Base-by-base conservation (phyloP, 2,113 vertebrate species). In the Athene cunicularia region DNA sequence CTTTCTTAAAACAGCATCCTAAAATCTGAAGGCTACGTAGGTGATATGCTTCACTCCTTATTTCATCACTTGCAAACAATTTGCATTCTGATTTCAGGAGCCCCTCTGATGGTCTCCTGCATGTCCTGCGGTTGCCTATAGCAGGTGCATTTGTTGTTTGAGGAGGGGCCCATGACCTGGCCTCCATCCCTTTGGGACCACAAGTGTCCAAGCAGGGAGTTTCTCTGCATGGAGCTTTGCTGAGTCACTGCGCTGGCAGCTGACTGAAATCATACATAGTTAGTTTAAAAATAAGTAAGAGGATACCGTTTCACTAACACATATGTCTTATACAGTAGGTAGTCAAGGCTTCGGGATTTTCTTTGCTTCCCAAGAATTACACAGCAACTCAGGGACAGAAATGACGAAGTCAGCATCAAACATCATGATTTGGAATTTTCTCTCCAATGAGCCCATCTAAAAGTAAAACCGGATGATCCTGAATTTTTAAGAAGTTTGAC, bases 231-330 rank as follows among this genome's bases (percentile, higher is more conserved):
- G 5, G 55, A 53, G 62, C 70, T 90, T 64, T 90, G 90, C 96
- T 91, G 93, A 94, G 79, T 95, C 79, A 86, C 33, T 5, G 37
- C 0, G 0, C 64, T 91, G 82, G 68, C 82, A 49, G 18, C 80
- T 74, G 55, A 11, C 56, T 80, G 73, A 59, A 95, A 67, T 77
- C 52, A 67, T 71, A 23, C 37, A 20, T 12, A 53, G 62, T 47
- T 59, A 37, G 67, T 60, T 89, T 93, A 87, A 89, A 96, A 96
- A 94, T 84, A 91, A 84, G 53, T 21, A 26, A 86, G 68, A 84
- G 12, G 49, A 64, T 33, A 64, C 43, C 45, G 14, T 86, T 95
- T 93, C 84, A 86, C 68, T 84, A 95, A 79, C 59, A 7, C 52
- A 4, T 18, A 8, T 53, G 8, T 82, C 28, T 90, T 67, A 32